Evolutionary conservation across 1,140 invertebrate genomes (phyloP).

Genomic region (Drosophila serrata): DNA sequence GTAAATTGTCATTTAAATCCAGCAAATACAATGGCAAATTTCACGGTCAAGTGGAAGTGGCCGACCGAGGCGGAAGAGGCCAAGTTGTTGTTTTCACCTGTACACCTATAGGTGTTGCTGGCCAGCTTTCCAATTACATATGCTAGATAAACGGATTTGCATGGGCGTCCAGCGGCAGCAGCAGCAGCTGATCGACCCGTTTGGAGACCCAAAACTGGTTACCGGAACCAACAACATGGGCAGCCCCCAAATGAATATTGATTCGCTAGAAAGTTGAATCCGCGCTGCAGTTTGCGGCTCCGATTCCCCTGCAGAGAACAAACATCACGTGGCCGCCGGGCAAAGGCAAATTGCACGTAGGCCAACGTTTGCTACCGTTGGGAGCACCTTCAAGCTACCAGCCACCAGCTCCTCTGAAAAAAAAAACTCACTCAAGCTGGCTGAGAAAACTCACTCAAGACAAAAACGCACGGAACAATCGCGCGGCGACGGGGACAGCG

Average conservation of each 20-base stretch:
- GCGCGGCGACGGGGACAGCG: conserved; percentile 47
- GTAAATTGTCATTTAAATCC: conserved; percentile 78
- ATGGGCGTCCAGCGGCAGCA: conserved; percentile 43
- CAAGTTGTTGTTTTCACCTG: conserved; percentile 66
- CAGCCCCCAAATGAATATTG: conserved; percentile 24
- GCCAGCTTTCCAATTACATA: conserved; percentile 75
- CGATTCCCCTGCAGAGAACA: conserved; percentile 56
- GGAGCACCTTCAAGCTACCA: background rate
- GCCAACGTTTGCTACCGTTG: conserved; percentile 24
- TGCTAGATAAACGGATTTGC: conserved; percentile 63
- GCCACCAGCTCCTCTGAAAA: conserved; percentile 7
- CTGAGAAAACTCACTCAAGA: conserved; percentile 71
- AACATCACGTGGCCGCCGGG: conserved; percentile 60
- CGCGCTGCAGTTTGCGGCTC: conserved; percentile 16
- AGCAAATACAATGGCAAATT: conserved; percentile 59
- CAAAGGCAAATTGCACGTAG: conserved; percentile 59
- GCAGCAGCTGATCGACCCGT: conserved; percentile 61
- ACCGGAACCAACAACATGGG: conserved; percentile 45
- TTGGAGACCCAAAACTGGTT: conserved; percentile 66
- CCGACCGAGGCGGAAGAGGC: conserved; percentile 67
- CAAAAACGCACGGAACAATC: conserved; percentile 72
- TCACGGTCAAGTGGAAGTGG: conserved; percentile 72
- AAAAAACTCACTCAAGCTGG: conserved; percentile 22
- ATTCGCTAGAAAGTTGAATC: conserved; percentile 70
- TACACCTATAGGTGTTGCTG: conserved; percentile 66